These are phyloP conservation scores for Oncopodura yosiiana DNA, from an alignment of 1,140 invertebrate genomes.

Conservation along the genomic window DNA sequence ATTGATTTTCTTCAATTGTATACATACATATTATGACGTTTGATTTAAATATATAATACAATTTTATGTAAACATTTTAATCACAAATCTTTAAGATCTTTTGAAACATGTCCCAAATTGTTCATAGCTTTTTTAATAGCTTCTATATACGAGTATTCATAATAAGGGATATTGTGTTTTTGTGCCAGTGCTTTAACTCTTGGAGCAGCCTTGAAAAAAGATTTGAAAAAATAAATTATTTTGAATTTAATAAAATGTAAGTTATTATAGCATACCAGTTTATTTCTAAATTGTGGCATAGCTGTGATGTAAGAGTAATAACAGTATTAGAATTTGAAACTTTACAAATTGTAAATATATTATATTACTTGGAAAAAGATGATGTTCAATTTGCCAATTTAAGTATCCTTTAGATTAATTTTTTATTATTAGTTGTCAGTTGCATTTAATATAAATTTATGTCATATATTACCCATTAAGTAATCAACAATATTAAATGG, in stretches of 20 bases:
- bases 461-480: too few relatives aligned
- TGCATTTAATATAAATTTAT: too few relatives aligned
- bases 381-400: neutral
- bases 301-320: neutral
- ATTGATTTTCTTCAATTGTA: too few relatives aligned
- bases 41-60: too few relatives aligned
- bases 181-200: constrained; percentile 3
- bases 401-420: constrained; percentile 2
- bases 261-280: neutral
- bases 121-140: neutral
- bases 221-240: too few relatives aligned
- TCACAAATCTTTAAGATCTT: too few relatives aligned
- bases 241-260: too few relatives aligned
- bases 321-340: neutral
- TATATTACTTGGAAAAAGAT: neutral
- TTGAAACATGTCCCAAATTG: neutral
- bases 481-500: too few relatives aligned
- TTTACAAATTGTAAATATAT: neutral
- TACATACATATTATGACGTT: too few relatives aligned
- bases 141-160: neutral
- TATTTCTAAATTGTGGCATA: constrained; percentile 9
- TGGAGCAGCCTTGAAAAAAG: too few relatives aligned
- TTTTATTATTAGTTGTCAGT: constrained; percentile 15
- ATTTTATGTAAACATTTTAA: too few relatives aligned
- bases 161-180: constrained; percentile 5